Evolutionary conservation across 2,797 vertebrate species (phyloP), one percentile per base, ranked within the genome.

Genomic region (Pangasius djambal): DNA sequence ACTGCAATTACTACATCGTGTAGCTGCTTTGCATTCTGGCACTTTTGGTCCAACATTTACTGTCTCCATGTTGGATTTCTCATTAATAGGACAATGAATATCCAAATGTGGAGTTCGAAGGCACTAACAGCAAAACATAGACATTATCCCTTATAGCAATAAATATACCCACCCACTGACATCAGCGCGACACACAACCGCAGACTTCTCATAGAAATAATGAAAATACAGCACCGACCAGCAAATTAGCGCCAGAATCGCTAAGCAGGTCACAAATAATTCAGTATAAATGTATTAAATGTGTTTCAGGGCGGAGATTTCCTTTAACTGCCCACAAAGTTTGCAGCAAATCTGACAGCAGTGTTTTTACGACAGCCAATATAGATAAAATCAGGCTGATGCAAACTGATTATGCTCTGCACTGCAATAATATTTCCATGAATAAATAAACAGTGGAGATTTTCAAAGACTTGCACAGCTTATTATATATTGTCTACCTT

Each of bases 391-490:
- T 72, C 37, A 78, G 67, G 44, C 61, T 28, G 65, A 82, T 86
- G 40, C 52, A 74, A 74, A 89, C 52, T 74, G 77, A 89, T 86
- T 82, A 74, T 83, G 67, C 65, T 44, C 77, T n/a, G 87, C 84
- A 69, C n/a, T 77, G 79, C 85, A 89, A 81, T 87, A 89, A 88
- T 85, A 67, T 37, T 65, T 63, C 70, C 67, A 77, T 90, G 82
- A 90, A 90, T 89, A 86, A 90, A 63, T 90, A 88, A 90, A 89
- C 82, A 85, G 63, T 34, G n/a, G 74, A 88, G 18, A 48, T 40
- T 69, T 70, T 85, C 75, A 86, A 89, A 57, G 40, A 48, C 82
- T 57, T 52, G 15, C n/a, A 15, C 5, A 16, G 31, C 28, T 52
- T 85, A 67, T 69, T 84, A 40, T 84, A 50, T 69, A 85, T 69